Conservation (phyloP, 2,888 invertebrate species). For the Phortica okadai region DNA sequence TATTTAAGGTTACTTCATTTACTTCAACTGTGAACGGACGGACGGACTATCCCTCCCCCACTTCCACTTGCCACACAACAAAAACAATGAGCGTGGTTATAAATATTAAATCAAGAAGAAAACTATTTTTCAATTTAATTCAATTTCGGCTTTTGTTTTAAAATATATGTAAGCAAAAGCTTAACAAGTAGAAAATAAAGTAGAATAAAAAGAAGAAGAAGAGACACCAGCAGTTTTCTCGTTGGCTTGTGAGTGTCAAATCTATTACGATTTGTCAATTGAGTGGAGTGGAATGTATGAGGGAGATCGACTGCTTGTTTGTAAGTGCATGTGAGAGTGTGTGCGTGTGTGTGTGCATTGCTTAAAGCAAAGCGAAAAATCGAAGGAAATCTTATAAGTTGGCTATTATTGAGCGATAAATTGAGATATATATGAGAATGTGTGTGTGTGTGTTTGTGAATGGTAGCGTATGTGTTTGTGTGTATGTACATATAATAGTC, state of each 20-base stretch:
- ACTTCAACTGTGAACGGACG: background rate
- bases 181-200: background rate
- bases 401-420: constrained; percentile 71
- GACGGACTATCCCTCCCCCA: no score
- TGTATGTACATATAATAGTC: constrained; percentile 39
- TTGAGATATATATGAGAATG: constrained; percentile 62
- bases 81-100: constrained; percentile 27
- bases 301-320: constrained; percentile 45
- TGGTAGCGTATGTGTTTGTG: constrained; percentile 22
- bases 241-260: background rate
- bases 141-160: constrained; percentile 31
- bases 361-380: constrained; percentile 16
- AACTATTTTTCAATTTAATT: constrained; percentile 32
- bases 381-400: constrained; percentile 52
- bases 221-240: background rate
- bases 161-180: background rate
- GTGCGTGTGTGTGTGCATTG: background rate
- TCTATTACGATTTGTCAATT: background rate
- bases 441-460: constrained; percentile 31
- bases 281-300: background rate
- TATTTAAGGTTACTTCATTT: constrained; percentile 54
- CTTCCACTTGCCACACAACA: no score
- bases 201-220: background rate
- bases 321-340: constrained; percentile 48
- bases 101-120: constrained; percentile 43